A percentile compares a stretch with the other conserved stretches of the same genome.
Evolutionary conservation across 2,113 vertebrate species (phyloP).

Genomic region (Lipotes vexillifer): DNA sequence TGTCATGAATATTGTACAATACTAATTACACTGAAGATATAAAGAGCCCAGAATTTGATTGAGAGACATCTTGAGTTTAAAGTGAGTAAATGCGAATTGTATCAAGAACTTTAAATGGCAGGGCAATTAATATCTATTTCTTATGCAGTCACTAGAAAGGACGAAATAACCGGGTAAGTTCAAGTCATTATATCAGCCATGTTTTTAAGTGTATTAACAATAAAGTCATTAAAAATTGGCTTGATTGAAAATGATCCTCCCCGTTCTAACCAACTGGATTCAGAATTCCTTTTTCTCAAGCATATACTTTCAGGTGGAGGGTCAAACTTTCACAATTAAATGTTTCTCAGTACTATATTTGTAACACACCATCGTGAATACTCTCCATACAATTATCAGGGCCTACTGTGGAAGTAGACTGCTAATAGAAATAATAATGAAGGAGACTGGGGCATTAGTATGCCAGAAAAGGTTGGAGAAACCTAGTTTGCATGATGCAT

Average conservation of each 20-base stretch:
- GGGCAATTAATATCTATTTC: constrained; percentile 53
- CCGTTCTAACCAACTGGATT: constrained; percentile 22
- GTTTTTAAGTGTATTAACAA: constrained; percentile 57
- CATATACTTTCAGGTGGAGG: constrained; percentile 42
- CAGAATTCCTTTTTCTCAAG: constrained; percentile 49
- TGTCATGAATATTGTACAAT: constrained; percentile 16
- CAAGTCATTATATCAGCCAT: constrained; percentile 42
- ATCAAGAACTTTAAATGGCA: constrained; percentile 56
- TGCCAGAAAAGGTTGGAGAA: constrained; percentile 31
- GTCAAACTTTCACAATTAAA: constrained; percentile 64
- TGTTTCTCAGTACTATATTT: constrained; percentile 49
- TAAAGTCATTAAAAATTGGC: constrained; percentile 52
- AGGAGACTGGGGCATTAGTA: constrained; percentile 45
- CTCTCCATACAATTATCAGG: constrained; percentile 66
- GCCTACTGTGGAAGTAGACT: constrained; percentile 58
- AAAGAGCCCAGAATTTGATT: constrained; percentile 53
- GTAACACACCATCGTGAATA: constrained; percentile 46
- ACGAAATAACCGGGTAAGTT: constrained; percentile 36
- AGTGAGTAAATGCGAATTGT: constrained; percentile 56
- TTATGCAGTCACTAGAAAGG: constrained; percentile 48
- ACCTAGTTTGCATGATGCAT: constrained; percentile 26
- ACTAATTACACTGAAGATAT: constrained; percentile 45
- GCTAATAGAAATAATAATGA: constrained; percentile 65
- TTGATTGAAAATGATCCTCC: constrained; percentile 50
- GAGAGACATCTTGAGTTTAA: constrained; percentile 66